Evolutionary conservation across 2,113 vertebrate species (phyloP).

Genomic region (Callopanchax toddi): DNA sequence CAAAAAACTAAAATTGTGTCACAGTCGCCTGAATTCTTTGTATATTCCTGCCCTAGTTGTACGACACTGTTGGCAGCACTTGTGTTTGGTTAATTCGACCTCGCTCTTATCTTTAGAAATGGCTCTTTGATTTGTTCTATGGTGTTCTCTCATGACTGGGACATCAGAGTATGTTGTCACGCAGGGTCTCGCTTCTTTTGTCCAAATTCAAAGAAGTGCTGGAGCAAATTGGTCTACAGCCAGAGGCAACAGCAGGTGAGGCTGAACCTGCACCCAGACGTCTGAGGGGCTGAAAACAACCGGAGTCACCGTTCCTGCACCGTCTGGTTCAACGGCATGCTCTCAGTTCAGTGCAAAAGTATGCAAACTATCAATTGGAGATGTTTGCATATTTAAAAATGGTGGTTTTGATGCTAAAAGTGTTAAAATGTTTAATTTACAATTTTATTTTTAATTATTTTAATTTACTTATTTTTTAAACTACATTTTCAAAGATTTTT

Average conservation of each 20-base stretch:
- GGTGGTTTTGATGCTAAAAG: too few relatives aligned
- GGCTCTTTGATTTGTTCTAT: not conserved
- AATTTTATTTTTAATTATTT: too few relatives aligned
- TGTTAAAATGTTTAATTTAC: too few relatives aligned
- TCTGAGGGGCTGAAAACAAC: slow-evolving; percentile 7
- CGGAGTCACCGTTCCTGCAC: not conserved
- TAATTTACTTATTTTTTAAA: too few relatives aligned
- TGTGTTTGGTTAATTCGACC: not conserved
- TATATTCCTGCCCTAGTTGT: too few relatives aligned
- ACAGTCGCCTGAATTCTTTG: too few relatives aligned
- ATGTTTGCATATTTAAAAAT: too few relatives aligned
- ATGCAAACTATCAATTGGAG: too few relatives aligned
- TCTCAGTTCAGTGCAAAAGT: not conserved
- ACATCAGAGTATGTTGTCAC: slow-evolving; percentile 1
- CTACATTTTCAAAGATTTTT: too few relatives aligned
- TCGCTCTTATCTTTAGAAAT: slow-evolving; percentile 9
- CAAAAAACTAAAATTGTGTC: too few relatives aligned
- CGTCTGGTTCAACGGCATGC: not conserved
- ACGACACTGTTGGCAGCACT: not conserved
- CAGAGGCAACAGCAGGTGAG: slow-evolving; percentile 14
- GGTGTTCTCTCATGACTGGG: not conserved
- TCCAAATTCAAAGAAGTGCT: slow-evolving; percentile 7
- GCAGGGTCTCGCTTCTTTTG: not conserved
- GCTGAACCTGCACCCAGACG: slow-evolving; percentile 12
- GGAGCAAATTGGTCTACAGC: not conserved